phyloP scores from a whole-genome alignment of 2,797 vertebrate genomes.

The Sebastes iracundus region DNA sequence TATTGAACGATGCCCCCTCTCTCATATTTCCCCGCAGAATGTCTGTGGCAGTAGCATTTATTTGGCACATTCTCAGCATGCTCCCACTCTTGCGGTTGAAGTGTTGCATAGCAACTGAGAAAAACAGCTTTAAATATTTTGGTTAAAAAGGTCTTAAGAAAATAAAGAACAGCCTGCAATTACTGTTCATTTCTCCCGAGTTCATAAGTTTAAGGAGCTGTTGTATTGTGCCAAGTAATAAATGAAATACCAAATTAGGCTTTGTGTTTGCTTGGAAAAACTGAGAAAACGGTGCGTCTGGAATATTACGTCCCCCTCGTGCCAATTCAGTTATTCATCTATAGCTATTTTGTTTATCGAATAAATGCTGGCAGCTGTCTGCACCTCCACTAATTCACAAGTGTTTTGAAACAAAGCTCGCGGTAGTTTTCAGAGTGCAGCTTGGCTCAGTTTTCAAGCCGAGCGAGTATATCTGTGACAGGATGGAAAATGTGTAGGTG shows the following conservation, averaged over 20 bases:
- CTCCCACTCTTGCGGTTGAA: conserved; percentile 81
- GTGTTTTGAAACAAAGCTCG: conserved; percentile 74
- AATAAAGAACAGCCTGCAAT: conserved; percentile 83
- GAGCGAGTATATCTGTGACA: conserved; percentile 71
- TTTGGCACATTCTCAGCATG: conserved; percentile 81
- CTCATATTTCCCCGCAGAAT: conserved; percentile 72
- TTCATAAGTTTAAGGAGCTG: conserved; percentile 82
- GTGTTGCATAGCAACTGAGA: conserved; percentile 86
- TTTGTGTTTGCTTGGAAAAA: conserved; percentile 67
- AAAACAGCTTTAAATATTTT: conserved; percentile 86
- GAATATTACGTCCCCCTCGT: conserved; percentile 48
- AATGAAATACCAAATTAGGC: conserved; percentile 77
- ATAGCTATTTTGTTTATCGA: conserved; percentile 69
- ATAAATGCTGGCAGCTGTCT: conserved; percentile 71
- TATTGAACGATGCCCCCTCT: conserved; percentile 61
- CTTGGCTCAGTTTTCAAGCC: conserved; percentile 61
- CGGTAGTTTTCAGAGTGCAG: conserved; percentile 68
- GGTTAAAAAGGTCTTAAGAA: conserved; percentile 82
- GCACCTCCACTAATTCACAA: conserved; percentile 72
- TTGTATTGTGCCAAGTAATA: conserved; percentile 73
- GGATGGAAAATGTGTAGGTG: conserved; percentile 80
- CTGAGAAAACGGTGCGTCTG: conserved; percentile 47
- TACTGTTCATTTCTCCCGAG: conserved; percentile 82
- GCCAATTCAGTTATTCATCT: conserved; percentile 63
- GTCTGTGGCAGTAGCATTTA: conserved; percentile 78